Conservation (phyloP, 2,113 vertebrate species). For the Myocastor coypus region DNA sequence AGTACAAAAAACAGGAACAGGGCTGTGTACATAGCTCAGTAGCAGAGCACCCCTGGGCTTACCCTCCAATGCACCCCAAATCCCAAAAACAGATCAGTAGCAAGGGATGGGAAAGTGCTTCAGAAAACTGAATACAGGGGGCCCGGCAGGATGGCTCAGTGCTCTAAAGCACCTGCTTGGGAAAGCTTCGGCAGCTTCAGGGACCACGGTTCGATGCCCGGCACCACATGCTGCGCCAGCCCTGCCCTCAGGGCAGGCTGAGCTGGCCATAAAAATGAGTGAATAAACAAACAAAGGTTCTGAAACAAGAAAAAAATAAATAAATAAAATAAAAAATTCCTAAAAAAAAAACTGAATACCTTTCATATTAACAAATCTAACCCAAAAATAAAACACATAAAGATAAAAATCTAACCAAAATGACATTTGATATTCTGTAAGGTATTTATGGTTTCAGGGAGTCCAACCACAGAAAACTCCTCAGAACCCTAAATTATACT, state of each 20-base stretch:
- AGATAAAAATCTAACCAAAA: conserved; percentile 10
- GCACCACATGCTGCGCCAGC: no score
- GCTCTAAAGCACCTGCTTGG: no score
- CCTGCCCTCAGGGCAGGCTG: no score
- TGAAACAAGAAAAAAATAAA: no score
- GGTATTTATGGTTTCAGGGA: not conserved
- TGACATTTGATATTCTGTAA: not conserved
- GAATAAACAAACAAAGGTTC: no score
- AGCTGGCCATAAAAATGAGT: no score
- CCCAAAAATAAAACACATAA: not conserved
- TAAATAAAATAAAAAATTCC: no score
- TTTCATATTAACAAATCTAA: conserved; percentile 23
- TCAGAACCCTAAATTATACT: not conserved
- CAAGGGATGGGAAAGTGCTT: not conserved
- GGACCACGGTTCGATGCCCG: no score
- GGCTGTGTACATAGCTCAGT: not conserved
- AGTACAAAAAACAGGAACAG: not conserved
- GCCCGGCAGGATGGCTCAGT: no score
- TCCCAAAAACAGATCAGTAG: not conserved
- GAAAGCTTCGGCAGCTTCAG: no score
- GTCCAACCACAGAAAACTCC: not conserved
- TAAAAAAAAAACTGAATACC: no score
- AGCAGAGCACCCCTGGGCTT: not conserved
- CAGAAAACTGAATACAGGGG: not conserved
- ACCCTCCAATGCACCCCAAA: not conserved